Conservation (phyloP, 2,113 vertebrate species). For the Orthonyx spaldingii region DNA sequence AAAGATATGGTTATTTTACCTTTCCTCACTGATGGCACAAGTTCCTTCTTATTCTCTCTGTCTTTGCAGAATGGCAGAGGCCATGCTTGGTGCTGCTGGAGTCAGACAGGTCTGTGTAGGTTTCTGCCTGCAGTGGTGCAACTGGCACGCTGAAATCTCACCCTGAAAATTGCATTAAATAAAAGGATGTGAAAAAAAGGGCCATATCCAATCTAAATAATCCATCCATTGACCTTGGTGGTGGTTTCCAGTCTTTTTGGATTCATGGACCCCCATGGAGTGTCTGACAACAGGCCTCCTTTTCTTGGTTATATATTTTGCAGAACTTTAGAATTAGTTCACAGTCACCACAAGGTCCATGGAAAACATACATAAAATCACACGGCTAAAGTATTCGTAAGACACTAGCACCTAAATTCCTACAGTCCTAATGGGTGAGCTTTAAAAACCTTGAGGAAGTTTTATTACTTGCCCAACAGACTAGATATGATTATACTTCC, state of each 20-base stretch:
- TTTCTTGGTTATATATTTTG: background rate
- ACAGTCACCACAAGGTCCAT: background rate
- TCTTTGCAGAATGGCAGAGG: background rate
- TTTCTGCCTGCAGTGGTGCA: background rate
- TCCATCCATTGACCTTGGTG: background rate
- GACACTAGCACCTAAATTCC: background rate
- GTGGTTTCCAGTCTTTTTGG: background rate
- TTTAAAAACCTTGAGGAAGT: background rate
- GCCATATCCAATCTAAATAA: conserved; percentile 1
- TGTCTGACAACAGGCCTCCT: background rate
- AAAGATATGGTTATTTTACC: conserved; percentile 48
- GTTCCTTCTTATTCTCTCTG: background rate
- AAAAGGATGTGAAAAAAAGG: background rate
- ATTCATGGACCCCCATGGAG: background rate
- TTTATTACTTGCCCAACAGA: background rate
- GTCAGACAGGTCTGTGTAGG: background rate
- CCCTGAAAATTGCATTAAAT: background rate
- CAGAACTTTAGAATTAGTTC: background rate
- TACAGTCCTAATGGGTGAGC: background rate
- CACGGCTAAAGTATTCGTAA: background rate
- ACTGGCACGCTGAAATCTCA: background rate
- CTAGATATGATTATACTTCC: background rate
- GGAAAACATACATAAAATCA: background rate
- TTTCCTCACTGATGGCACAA: conserved; percentile 12
- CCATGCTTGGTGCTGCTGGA: background rate